phyloP scores from a whole-genome alignment of 2,113 vertebrate species.

The Nothocercus julius region DNA sequence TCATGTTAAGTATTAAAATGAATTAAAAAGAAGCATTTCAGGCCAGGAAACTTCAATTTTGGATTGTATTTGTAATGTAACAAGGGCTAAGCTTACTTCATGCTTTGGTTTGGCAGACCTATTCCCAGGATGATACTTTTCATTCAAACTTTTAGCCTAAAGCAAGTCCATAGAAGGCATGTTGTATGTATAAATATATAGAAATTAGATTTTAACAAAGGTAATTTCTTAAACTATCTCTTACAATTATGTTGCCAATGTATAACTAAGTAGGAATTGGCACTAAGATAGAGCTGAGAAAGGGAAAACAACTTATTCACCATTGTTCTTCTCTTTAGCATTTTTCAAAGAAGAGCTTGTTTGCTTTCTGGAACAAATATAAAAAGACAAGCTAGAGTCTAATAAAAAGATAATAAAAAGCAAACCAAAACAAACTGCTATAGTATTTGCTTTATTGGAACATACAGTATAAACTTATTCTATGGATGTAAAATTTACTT shows the following conservation, averaged over 20 bases:
- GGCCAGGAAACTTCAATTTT: constrained; percentile 42
- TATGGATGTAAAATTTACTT: background rate
- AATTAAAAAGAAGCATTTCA: background rate
- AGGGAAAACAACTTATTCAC: constrained; percentile 3
- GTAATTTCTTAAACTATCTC: background rate
- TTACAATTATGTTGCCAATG: background rate
- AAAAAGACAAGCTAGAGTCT: background rate
- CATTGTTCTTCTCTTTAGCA: background rate
- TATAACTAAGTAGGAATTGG: background rate
- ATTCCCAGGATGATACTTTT: background rate
- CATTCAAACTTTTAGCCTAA: background rate
- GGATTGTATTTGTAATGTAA: constrained; percentile 28
- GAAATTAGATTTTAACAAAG: background rate
- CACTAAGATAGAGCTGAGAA: background rate
- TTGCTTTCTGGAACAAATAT: constrained; percentile 18
- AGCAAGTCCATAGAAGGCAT: background rate
- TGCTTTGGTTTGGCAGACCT: constrained; percentile 16
- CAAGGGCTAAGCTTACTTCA: constrained; percentile 12
- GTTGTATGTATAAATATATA: background rate
- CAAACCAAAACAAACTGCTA: background rate
- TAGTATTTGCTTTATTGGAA: background rate
- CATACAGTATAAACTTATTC: background rate
- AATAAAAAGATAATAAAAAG: constrained; percentile 25
- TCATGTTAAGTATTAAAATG: constrained; percentile 40
- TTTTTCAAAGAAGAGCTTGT: constrained; percentile 1